Evolutionary conservation across 2,888 invertebrate species (phyloP), one percentile per base, ranked within the genome.

Genomic region (Harpalus rufipes): DNA sequence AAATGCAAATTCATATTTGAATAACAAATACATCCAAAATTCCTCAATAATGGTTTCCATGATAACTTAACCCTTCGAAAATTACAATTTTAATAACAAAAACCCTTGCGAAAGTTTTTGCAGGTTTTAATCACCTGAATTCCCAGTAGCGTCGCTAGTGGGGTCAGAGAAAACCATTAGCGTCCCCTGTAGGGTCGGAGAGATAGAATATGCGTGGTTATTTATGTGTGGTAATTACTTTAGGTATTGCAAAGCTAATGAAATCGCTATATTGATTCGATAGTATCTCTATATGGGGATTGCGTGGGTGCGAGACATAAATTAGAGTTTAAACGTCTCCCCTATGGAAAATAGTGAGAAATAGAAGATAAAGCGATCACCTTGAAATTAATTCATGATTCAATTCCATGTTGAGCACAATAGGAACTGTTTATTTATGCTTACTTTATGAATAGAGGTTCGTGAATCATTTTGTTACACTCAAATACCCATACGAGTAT

Each of bases 221-320:
- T 63, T 25, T 63, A 63, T 63, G 25, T 63, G 18, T 32, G 18
- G 63, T 63, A 63, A 63, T 63, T 63, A 63, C 63, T 21, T 63
- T 10, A 12, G 18, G 21, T 18, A 63, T 63, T 63, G 63, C 63
- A 21, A 18, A 10, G 63, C 63, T 63, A 63, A 63, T 63, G 63
- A 25, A 63, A 63, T 63, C 10, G 21, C 12, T 25, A 18, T 63
- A 63, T 63, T 63, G 63, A 63, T 63, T 63, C 8, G 63, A 63
- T 63, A 18, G 25, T 63, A 63, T 63, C 63, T 18, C 1, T 21
- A 63, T 14, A 18, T 63, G 12, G 18, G 5, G 25, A 21, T 63
- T 63, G 63, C 63, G 63, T 63, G 63, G 10, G 10, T 4, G 7
- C 25, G 1, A 1, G 12, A 12, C 1, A 25, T 63, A 63, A 63